These are phyloP conservation scores for Mythimna pallens DNA, from an alignment of 2,888 invertebrate species.

Conservation along the genomic window DNA sequence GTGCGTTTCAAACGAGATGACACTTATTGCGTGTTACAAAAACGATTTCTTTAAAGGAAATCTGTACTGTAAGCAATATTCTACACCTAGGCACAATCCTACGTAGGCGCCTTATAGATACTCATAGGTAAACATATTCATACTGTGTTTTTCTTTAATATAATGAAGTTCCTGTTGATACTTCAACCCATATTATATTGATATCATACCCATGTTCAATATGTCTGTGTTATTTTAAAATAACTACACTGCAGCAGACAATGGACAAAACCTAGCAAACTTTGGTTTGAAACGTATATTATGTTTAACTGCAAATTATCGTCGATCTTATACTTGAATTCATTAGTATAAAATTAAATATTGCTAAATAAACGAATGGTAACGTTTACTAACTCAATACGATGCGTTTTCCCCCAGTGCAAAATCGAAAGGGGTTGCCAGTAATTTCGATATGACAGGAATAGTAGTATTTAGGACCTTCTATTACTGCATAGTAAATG, in stretches of 20 bases:
- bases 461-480: not conserved
- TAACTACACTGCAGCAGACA: constrained; percentile 13
- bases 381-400: constrained; percentile 16
- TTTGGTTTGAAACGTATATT: constrained; percentile 2
- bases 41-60: constrained; percentile 25
- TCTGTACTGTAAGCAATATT: not conserved
- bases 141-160: constrained; percentile 15
- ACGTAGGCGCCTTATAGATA: not conserved
- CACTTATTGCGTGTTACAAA: constrained; percentile 41
- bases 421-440: constrained; percentile 40
- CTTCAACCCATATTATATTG: constrained; percentile 19
- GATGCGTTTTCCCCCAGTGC: constrained; percentile 22
- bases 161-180: constrained; percentile 23
- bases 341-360: not conserved
- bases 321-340: not conserved
- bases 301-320: not conserved
- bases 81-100: not conserved
- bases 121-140: not conserved
- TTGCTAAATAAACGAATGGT: not conserved
- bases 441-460: not conserved
- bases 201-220: constrained; percentile 12
- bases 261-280: constrained; percentile 4
- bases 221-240: constrained; percentile 20
- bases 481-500: not conserved
- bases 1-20: constrained; percentile 47